A percentile compares a stretch with the other conserved stretches of the same genome.
Evolutionary conservation across 2,797 vertebrate species (phyloP).

Genomic region (Pyrocephalus nanus): DNA sequence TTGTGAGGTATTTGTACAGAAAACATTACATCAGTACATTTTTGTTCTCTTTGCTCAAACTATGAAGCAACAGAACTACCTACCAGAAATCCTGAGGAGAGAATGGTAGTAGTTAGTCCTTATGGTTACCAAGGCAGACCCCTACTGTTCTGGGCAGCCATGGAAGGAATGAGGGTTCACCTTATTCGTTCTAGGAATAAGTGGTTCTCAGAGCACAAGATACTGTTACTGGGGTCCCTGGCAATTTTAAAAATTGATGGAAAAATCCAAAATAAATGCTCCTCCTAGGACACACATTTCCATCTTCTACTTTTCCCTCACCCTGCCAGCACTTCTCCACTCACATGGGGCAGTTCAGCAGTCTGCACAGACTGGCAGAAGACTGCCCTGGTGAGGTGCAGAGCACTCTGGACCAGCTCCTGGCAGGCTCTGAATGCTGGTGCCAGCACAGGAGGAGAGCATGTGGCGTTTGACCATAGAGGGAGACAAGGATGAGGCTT

Average conservation of each 20-base stretch:
- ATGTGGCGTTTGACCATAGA: neutral
- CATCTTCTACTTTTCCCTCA: neutral
- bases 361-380: neutral
- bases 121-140: neutral
- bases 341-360: neutral
- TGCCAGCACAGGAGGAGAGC: neutral
- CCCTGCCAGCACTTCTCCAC: neutral
- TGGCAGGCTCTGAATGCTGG: rapidly evolving
- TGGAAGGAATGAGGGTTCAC: neutral
- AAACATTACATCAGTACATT: neutral
- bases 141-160: neutral
- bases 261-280: neutral
- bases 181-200: rapidly evolving
- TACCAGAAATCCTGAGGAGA: neutral
- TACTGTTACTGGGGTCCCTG: neutral
- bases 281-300: neutral
- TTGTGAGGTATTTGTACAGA: neutral
- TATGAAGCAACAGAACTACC: neutral
- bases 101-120: neutral
- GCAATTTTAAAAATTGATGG: neutral
- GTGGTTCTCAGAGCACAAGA: neutral
- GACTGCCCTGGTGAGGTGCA: neutral
- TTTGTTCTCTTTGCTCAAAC: neutral
- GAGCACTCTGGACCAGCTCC: neutral
- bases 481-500: neutral